Conservation (phyloP, 1,140 invertebrate species). For the Platorchestia sp. region DNA sequence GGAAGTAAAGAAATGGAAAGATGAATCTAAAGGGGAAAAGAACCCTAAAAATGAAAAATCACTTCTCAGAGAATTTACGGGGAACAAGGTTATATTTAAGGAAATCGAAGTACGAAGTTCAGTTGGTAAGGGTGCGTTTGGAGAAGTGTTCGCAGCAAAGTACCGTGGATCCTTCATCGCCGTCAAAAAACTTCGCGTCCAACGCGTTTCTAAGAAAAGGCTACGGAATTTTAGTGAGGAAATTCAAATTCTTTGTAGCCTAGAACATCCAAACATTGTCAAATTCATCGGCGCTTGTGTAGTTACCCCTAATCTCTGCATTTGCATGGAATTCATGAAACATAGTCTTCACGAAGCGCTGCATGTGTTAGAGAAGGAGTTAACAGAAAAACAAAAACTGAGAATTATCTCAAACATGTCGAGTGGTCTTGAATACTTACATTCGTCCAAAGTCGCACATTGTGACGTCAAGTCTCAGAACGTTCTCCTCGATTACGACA, state of each 20-base stretch:
- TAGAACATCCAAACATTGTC: not conserved
- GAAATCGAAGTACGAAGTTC: not conserved
- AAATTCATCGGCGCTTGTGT: conserved; percentile 37
- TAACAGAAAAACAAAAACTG: not conserved
- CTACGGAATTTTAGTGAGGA: not conserved
- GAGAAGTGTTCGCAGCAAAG: not conserved
- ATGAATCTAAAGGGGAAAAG: not conserved
- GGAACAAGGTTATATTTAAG: not conserved
- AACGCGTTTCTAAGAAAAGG: not conserved
- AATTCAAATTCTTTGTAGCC: not conserved
- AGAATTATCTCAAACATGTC: not conserved
- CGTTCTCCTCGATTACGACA: not conserved
- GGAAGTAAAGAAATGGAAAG: conserved; percentile 27
- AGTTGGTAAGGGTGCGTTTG: not conserved
- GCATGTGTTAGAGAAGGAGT: not conserved
- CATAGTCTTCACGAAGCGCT: conserved; percentile 2
- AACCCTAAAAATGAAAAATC: not conserved
- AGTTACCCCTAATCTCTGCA: not conserved
- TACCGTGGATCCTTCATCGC: not conserved
- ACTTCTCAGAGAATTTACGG: not conserved
- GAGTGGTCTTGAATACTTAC: not conserved
- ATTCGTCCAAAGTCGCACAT: not conserved
- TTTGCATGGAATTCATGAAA: conserved; percentile 34
- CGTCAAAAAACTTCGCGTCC: conserved; percentile 30
- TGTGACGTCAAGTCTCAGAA: conserved; percentile 38